Base-by-base conservation (phyloP, 2,888 invertebrate genomes). In the Congeria kusceri region DNA sequence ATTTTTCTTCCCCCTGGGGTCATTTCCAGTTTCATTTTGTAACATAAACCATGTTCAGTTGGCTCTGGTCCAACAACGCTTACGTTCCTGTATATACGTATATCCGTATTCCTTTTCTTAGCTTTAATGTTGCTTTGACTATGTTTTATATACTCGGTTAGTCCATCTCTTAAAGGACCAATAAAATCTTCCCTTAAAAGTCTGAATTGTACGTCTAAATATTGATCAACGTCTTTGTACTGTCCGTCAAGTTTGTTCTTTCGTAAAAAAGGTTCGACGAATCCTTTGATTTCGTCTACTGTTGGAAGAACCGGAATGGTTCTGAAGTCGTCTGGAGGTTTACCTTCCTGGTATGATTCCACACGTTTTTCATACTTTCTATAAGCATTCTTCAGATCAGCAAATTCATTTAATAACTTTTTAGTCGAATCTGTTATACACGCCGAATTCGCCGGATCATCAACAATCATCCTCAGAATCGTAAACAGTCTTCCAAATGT, bases 131-230 rank as follows among this genome's bases (percentile, higher is more conserved):
- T 69, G 13, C n/a, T 23, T 7, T 25, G 23, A n/a, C 27, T 49
- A 5, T 23, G 11, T 44, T 20, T 46, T 11, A 13, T 49, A n/a
- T 49, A 49, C 88, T 95, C 94, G 83, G 91, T 91, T 91, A 96
- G 95, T 76, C 96, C 96, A 87, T 96, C 95, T 44, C 96, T 93
- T 28, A 98, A 91, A 0, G 97, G 96, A 27, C 95, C 94, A 46
- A 96, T 94, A 90, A 96, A 97, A 93, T 97, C 97, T 94, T 94
- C 97, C 39, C 96, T 94, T 63, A 97, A 90, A 47, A 97, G 94
- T 39, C 96, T 95, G 89, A 96, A 97, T 86, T 97, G 97, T 1
- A 89, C 94, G 86, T 96, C 96, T 23, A 97, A 94, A 91, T 97
- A 97, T 88, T 96, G 95, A 64, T 96, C 94, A 0, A 96, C 94